These are phyloP conservation scores for Xanthorhoe designata DNA, from an alignment of 2,888 invertebrate species.

Conservation along the genomic window DNA sequence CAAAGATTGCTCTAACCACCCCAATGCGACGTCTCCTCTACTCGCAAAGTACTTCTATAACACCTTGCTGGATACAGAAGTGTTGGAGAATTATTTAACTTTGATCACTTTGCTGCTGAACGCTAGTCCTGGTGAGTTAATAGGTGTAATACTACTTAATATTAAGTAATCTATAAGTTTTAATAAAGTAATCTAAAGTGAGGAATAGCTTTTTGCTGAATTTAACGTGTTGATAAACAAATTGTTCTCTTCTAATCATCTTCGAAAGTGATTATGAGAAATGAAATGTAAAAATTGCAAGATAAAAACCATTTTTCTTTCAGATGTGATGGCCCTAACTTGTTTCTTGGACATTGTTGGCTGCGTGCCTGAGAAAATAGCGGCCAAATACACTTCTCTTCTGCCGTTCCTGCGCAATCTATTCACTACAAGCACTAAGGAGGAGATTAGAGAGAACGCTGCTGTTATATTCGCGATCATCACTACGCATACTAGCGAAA, in stretches of 20 bases:
- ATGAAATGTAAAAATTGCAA: no score
- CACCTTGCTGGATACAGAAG: conserved; percentile 84
- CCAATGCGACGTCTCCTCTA: conserved; percentile 87
- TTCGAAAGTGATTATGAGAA: no score
- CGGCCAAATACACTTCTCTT: conserved; percentile 87
- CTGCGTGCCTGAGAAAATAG: conserved; percentile 90
- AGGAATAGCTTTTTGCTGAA: no score
- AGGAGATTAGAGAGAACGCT: conserved; percentile 90
- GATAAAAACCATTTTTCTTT: conserved; percentile 43
- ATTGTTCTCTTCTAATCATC: no score
- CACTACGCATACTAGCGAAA: conserved; percentile 86
- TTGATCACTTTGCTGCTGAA: conserved; percentile 88
- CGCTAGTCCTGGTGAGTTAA: conserved; percentile 87
- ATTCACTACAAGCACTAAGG: conserved; percentile 88
- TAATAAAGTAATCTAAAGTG: no score
- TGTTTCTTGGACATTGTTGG: conserved; percentile 94
- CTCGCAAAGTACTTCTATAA: conserved; percentile 87
- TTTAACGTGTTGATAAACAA: no score
- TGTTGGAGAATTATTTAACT: conserved; percentile 88
- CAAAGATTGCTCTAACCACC: conserved; percentile 84
- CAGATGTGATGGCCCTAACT: conserved; percentile 88
- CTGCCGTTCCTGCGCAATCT: conserved; percentile 88
- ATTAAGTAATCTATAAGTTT: no score
- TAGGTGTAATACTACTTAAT: no score
- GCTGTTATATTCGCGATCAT: conserved; percentile 92